phyloP scores from a whole-genome alignment of 1,140 invertebrate genomes.

The Chironomus striatipennis region DNA sequence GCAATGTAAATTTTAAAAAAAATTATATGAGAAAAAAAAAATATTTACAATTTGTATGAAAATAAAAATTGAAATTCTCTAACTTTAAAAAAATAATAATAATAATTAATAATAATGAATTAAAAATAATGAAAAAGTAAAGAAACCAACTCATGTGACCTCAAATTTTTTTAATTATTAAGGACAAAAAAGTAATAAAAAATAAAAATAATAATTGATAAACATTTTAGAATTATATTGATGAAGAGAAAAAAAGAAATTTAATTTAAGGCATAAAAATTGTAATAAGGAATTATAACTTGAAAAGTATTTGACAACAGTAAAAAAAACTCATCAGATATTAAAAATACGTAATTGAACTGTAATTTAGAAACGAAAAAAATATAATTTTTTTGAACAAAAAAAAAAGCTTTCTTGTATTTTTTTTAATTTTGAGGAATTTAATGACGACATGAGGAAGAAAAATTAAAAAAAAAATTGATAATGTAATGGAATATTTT shows the following conservation, averaged over 20 bases:
- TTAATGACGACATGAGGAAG: no score
- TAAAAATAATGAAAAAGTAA: slow-evolving; percentile 21
- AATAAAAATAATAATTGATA: slow-evolving; percentile 1
- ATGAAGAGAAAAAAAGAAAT: not conserved
- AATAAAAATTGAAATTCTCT: slow-evolving; percentile 16
- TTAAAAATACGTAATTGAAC: no score
- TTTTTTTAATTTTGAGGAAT: no score
- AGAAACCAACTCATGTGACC: slow-evolving; percentile 27
- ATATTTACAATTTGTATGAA: slow-evolving; percentile 15
- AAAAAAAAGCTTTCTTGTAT: no score
- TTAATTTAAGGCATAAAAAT: not conserved
- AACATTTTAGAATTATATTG: not conserved
- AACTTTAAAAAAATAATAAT: not conserved
- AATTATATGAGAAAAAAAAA: not conserved
- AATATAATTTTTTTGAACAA: no score
- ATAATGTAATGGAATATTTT: no score
- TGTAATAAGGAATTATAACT: not conserved
- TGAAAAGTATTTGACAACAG: not conserved
- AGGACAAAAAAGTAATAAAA: slow-evolving; percentile 17
- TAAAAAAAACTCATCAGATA: not conserved
- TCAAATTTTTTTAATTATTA: slow-evolving; percentile 25
- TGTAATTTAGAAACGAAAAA: no score
- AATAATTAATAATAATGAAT: not conserved
- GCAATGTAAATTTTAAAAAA: not conserved
- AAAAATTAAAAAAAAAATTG: no score